These are phyloP conservation scores for Lethenteron reissneri DNA, from an alignment of 2,113 vertebrate species.

Conservation along the genomic window DNA sequence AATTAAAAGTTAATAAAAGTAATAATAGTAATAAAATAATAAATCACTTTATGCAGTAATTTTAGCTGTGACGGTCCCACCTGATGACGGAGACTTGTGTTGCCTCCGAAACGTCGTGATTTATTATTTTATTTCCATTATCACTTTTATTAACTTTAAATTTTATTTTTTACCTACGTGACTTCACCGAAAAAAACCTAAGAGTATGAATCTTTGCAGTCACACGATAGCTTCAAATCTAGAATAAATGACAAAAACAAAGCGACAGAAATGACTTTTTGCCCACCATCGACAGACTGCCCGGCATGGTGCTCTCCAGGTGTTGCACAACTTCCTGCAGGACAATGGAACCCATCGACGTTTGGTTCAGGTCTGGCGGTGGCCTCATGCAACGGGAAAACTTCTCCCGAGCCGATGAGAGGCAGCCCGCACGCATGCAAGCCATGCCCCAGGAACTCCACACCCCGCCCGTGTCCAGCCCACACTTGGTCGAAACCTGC, in stretches of 20 bases:
- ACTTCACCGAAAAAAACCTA: too few relatives aligned
- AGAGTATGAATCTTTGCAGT: too few relatives aligned
- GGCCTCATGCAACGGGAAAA: constrained; percentile 59
- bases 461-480: constrained; percentile 57
- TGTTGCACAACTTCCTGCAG: constrained; percentile 70
- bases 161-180: too few relatives aligned
- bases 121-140: too few relatives aligned
- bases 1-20: too few relatives aligned
- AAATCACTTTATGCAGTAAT: too few relatives aligned
- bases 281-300: constrained; percentile 1
- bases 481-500: constrained; percentile 86
- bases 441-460: constrained; percentile 97
- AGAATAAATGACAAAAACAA: not conserved
- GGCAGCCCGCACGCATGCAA: constrained; percentile 58
- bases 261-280: not conserved
- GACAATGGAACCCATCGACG: constrained; percentile 39
- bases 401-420: constrained; percentile 57
- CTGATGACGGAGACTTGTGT: too few relatives aligned
- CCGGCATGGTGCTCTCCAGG: constrained; percentile 28
- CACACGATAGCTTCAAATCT: too few relatives aligned
- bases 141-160: too few relatives aligned
- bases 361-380: constrained; percentile 63
- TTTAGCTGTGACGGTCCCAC: too few relatives aligned
- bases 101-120: too few relatives aligned
- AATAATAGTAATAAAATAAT: too few relatives aligned